phyloP scores from a whole-genome alignment of 2,797 vertebrate genomes.

The Sebastes melanostomus region DNA sequence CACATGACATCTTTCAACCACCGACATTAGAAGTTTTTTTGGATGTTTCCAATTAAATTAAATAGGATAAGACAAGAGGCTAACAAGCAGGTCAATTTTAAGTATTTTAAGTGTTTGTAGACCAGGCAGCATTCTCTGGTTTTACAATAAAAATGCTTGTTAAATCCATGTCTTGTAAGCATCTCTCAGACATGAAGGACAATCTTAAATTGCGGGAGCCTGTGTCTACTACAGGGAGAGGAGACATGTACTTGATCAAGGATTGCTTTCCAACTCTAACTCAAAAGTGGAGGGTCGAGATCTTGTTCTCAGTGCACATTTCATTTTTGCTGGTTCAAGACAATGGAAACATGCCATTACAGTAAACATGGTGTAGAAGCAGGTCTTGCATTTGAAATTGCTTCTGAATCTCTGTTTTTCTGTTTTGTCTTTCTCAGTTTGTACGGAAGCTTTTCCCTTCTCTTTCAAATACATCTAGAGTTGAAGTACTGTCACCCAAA shows the following conservation, averaged over 20 bases:
- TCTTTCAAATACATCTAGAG: conserved; percentile 67
- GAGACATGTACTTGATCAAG: background rate
- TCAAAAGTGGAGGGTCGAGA: background rate
- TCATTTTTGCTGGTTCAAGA: background rate
- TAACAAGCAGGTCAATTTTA: background rate
- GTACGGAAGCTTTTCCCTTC: conserved; percentile 84
- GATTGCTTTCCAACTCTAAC: background rate
- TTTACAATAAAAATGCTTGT: background rate
- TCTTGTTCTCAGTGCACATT: background rate
- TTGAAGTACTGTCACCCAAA: conserved; percentile 18
- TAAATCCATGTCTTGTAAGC: background rate
- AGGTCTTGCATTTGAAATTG: background rate
- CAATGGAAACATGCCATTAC: background rate
- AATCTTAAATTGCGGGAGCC: background rate
- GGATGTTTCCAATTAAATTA: background rate
- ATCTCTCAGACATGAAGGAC: background rate
- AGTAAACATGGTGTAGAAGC: background rate
- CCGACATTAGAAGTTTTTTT: no score
- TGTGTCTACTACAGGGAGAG: background rate
- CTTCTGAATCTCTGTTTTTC: background rate
- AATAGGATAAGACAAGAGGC: background rate
- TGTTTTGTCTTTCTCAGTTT: conserved; percentile 60
- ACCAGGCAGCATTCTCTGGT: background rate
- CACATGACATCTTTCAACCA: no score
- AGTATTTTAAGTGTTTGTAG: background rate